Conservation (phyloP, 2,797 vertebrate species). For the Peromyscus aztecus region DNA sequence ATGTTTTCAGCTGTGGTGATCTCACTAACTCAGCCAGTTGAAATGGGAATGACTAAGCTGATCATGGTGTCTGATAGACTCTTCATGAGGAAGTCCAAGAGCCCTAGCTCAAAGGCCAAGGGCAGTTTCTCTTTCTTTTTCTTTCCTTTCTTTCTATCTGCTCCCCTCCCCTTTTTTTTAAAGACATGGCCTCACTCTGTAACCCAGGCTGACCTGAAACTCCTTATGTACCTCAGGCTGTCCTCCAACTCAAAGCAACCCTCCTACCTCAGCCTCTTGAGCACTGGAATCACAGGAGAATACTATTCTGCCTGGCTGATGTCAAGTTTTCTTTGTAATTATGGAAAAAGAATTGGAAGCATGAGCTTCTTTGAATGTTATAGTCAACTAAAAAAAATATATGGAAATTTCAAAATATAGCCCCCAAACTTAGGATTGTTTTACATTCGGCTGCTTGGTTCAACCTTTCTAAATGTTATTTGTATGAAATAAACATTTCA, state of each 20-base stretch:
- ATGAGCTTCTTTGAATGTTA: background rate
- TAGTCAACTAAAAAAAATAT: background rate
- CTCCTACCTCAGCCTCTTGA: background rate
- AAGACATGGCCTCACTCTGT: background rate
- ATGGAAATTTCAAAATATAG: conserved; percentile 36
- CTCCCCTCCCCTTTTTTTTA: no score
- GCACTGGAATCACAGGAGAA: background rate
- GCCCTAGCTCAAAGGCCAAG: background rate
- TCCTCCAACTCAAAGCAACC: background rate
- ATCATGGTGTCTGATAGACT: background rate
- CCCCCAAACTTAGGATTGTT: background rate
- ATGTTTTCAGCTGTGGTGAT: background rate
- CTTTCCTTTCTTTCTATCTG: accelerated
- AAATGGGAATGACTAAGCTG: conserved; percentile 23
- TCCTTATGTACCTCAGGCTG: background rate
- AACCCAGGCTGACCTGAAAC: background rate
- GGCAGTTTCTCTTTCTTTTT: background rate
- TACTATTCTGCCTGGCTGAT: background rate
- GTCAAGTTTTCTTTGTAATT: background rate
- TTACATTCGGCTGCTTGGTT: background rate
- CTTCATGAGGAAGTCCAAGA: background rate
- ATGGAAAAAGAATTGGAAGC: background rate
- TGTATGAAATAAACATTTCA: background rate
- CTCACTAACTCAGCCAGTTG: background rate
- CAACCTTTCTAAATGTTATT: conserved; percentile 29